Conservation (phyloP, 1,140 invertebrate genomes). For the Caerostris darwini region DNA sequence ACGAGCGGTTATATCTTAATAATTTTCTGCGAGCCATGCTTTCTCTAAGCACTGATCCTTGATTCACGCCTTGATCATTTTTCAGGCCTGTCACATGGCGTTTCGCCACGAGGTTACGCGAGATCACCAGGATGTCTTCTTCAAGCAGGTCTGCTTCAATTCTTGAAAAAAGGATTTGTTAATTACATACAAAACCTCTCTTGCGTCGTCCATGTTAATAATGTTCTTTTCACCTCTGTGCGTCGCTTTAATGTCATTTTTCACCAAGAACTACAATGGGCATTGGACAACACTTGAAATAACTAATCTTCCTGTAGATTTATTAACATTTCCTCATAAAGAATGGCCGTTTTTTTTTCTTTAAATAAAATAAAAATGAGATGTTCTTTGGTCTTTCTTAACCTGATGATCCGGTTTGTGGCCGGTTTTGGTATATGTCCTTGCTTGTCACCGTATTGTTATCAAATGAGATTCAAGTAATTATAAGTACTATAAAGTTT, state of each 20-base stretch:
- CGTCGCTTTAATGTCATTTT: not conserved
- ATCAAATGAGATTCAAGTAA: not conserved
- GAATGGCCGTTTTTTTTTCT: not conserved
- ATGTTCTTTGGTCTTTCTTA: not conserved
- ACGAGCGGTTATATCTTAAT: conserved; percentile 37
- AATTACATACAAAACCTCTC: not conserved
- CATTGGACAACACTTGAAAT: not conserved
- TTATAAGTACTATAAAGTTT: not conserved
- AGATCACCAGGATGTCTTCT: conserved; percentile 1
- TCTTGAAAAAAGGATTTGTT: conserved; percentile 22
- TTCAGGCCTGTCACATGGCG: not conserved
- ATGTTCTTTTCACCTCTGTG: conserved; percentile 2
- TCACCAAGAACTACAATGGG: not conserved
- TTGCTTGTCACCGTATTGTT: not conserved
- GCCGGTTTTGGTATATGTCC: not conserved
- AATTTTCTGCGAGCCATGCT: not conserved
- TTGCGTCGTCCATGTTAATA: conserved; percentile 38
- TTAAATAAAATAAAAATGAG: not conserved
- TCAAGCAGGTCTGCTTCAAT: not conserved
- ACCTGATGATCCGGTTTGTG: not conserved
- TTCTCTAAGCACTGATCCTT: conserved; percentile 2
- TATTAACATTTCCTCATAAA: not conserved
- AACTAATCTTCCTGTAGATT: not conserved
- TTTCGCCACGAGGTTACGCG: not conserved
- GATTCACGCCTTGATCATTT: conserved; percentile 6